Evolutionary conservation across 1,140 invertebrate genomes (phyloP).

Genomic region (Pseudomyrmex pallidus): DNA sequence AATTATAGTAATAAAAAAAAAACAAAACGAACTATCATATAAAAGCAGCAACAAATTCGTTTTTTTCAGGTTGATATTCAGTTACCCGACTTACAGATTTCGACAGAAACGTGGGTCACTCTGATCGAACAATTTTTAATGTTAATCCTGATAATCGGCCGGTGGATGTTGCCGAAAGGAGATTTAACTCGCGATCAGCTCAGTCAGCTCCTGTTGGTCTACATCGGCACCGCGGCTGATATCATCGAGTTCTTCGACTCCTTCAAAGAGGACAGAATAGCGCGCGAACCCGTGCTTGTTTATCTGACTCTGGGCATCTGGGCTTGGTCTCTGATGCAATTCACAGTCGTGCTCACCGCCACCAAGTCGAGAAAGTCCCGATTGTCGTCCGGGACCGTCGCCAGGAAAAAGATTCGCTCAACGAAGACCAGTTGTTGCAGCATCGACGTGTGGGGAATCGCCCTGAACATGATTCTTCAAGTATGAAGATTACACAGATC

Average conservation of each 20-base stretch:
- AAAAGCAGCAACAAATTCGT: no score
- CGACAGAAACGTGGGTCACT: constrained; percentile 93
- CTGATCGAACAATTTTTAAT: constrained; percentile 96
- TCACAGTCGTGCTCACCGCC: constrained; percentile 95
- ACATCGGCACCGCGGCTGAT: constrained; percentile 95
- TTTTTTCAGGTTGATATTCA: constrained; percentile 84
- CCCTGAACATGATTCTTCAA: constrained; percentile 91
- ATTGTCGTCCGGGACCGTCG: constrained; percentile 85
- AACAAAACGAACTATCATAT: no score
- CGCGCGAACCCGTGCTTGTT: constrained; percentile 90
- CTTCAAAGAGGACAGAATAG: constrained; percentile 94
- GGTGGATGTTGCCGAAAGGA: constrained; percentile 96
- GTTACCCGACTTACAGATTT: constrained; percentile 88
- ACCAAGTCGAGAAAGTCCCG: constrained; percentile 92
- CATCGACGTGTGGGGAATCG: constrained; percentile 94
- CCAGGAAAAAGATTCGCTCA: constrained; percentile 80
- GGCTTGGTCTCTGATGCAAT: constrained; percentile 96
- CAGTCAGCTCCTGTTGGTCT: constrained; percentile 95
- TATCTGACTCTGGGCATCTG: constrained; percentile 92
- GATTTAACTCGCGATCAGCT: constrained; percentile 95
- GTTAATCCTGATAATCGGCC: constrained; percentile 93
- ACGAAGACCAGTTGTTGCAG: constrained; percentile 90
- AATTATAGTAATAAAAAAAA: no score
- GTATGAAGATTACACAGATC: constrained; percentile 59
- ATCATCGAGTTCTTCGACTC: constrained; percentile 99